Conservation (phyloP, 2,888 invertebrate species). For the Malthinus flaveolus region DNA sequence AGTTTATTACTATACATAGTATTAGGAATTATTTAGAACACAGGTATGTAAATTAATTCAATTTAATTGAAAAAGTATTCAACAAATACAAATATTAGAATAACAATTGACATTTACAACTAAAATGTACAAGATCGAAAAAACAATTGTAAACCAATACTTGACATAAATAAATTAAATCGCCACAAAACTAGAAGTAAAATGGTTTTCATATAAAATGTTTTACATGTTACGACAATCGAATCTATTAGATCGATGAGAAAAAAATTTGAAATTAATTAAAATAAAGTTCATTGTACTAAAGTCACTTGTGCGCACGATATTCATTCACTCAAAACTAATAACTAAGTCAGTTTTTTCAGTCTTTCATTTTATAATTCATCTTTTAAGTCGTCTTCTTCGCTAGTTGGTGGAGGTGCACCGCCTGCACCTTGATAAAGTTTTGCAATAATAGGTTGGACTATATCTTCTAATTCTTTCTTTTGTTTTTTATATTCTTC, state of each 20-base stretch:
- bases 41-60: neutral
- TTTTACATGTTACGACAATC: constrained; percentile 7
- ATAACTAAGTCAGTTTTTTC: constrained; percentile 25
- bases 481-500: constrained; percentile 94
- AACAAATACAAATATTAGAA: constrained; percentile 46
- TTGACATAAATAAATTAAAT: constrained; percentile 45
- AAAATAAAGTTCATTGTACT: constrained; percentile 27
- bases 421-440: constrained; percentile 88
- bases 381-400: constrained; percentile 77
- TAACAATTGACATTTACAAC: constrained; percentile 39
- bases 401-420: constrained; percentile 70
- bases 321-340: constrained; percentile 19
- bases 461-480: constrained; percentile 92
- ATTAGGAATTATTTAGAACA: neutral
- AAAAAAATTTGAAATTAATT: constrained; percentile 19
- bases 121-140: constrained; percentile 26
- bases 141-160: constrained; percentile 44
- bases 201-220: no score
- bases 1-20: no score
- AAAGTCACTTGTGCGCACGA: constrained; percentile 10
- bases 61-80: constrained; percentile 24
- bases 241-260: neutral
- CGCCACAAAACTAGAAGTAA: constrained; percentile 10
- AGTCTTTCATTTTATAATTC: constrained; percentile 68
- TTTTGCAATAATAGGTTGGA: constrained; percentile 97